These are phyloP conservation scores for Eilema sororculum DNA, from an alignment of 2,888 invertebrate genomes.

Conservation along the genomic window DNA sequence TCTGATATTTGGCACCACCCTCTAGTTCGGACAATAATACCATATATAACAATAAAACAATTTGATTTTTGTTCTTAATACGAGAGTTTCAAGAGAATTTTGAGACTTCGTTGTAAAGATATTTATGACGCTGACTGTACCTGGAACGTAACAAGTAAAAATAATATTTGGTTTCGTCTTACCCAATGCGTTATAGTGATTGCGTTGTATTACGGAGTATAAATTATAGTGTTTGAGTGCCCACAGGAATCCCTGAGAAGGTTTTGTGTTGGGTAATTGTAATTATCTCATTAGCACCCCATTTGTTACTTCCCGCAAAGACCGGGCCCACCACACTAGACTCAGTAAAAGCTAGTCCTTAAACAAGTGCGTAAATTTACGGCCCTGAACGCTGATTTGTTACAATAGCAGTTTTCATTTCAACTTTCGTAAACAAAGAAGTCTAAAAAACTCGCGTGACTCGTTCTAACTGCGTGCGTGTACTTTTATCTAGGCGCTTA, in stretches of 20 bases:
- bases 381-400: not conserved
- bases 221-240: no score
- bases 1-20: no score
- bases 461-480: slow-evolving; percentile 6
- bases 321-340: not conserved
- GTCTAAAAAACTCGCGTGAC: not conserved
- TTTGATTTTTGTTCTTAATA: no score
- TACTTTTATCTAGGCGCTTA: slow-evolving; percentile 8
- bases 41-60: no score
- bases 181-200: no score
- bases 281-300: not conserved
- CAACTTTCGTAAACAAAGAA: slow-evolving; percentile 2
- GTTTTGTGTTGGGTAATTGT: not conserved
- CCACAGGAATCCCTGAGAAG: not conserved
- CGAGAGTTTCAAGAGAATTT: no score
- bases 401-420: not conserved
- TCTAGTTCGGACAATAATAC: no score
- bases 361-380: not conserved
- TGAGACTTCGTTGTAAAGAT: no score
- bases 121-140: no score
- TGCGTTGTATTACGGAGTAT: no score
- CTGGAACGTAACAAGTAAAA: no score
- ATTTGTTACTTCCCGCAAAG: not conserved
- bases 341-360: not conserved
- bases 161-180: no score